A percentile compares a stretch with the other conserved stretches of the same genome.
Conservation (phyloP, 2,113 vertebrate genomes). For the Pardalotus punctatus region DNA sequence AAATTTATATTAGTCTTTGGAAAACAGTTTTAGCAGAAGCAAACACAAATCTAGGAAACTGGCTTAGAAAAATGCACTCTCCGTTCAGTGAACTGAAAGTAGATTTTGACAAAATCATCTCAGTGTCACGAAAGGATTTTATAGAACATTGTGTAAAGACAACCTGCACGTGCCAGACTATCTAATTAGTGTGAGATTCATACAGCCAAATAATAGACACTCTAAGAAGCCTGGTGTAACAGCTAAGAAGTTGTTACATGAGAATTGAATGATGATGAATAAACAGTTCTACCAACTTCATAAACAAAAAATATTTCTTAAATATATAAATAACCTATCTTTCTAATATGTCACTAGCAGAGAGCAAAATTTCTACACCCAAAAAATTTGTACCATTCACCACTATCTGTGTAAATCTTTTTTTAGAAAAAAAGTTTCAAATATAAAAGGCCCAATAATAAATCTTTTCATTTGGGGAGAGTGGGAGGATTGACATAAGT, state of each 20-base stretch:
- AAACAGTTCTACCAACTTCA: neutral
- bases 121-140: constrained; percentile 3
- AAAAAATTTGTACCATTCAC: neutral
- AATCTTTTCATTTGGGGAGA: neutral
- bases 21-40: neutral
- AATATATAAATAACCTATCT: neutral
- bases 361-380: neutral
- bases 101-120: neutral
- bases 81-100: constrained; percentile 41
- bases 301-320: neutral
- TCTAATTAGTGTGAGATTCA: constrained; percentile 12
- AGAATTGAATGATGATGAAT: neutral
- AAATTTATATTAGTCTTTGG: neutral
- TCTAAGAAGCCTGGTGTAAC: neutral
- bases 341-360: neutral
- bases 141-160: constrained; percentile 3
- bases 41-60: neutral
- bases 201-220: constrained; percentile 19
- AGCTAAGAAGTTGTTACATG: constrained; percentile 19
- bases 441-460: neutral
- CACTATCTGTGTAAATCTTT: neutral
- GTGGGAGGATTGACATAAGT: neutral
- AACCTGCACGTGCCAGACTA: neutral
- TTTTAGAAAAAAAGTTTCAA: neutral
- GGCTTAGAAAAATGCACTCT: constrained; percentile 25